Evolutionary conservation across 1,140 invertebrate genomes (phyloP).

Genomic region (Rhynchophorus ferrugineus): DNA sequence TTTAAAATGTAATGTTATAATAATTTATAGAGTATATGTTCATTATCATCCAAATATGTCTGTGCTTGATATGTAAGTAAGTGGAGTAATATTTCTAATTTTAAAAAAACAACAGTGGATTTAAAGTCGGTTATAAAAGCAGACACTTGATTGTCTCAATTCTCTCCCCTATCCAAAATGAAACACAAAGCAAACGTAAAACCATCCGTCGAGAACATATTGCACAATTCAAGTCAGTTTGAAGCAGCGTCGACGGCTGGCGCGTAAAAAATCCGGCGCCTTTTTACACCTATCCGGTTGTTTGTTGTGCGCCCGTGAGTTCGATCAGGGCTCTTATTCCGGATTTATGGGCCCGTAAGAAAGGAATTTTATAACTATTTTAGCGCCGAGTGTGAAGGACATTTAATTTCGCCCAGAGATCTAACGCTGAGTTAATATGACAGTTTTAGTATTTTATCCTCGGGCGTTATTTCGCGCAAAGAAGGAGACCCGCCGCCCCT

Average conservation of each 20-base stretch:
- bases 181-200: no score
- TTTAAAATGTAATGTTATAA: no score
- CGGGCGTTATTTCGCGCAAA: slow-evolving; percentile 26
- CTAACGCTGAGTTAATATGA: slow-evolving; percentile 27
- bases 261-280: not conserved
- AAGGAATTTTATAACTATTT: slow-evolving; percentile 25
- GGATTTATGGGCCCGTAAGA: slow-evolving; percentile 6
- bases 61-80: no score
- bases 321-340: not conserved
- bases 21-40: no score
- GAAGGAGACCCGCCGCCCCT: slow-evolving; percentile 13
- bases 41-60: no score
- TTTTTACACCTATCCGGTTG: not conserved
- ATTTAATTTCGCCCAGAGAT: slow-evolving; percentile 25
- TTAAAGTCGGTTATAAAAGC: no score
- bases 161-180: no score
- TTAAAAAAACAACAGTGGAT: no score
- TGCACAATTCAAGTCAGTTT: not conserved
- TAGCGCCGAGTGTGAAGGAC: slow-evolving; percentile 25
- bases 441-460: slow-evolving; percentile 26
- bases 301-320: not conserved
- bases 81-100: no score
- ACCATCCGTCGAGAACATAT: no score
- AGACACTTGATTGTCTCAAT: no score
- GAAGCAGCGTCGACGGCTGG: not conserved